Evolutionary conservation across 2,797 vertebrate genomes (phyloP).

Genomic region (Myotis planiceps): DNA sequence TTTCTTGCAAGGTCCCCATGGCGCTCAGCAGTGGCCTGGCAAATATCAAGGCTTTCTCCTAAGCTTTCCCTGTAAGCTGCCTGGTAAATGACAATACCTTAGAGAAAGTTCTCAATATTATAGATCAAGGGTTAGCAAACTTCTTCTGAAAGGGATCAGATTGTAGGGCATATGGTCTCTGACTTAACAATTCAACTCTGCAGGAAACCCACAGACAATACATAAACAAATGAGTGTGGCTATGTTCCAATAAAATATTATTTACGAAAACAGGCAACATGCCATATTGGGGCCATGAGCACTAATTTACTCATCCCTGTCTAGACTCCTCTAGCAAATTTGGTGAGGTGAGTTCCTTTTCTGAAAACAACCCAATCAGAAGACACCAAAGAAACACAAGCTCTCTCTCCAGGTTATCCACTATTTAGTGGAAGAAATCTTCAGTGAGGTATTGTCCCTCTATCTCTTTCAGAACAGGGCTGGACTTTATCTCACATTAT

Average conservation of each 20-base stretch:
- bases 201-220: not conserved
- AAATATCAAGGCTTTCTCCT: not conserved
- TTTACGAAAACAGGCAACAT: not conserved
- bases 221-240: not conserved
- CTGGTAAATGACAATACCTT: not conserved
- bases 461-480: slow-evolving; percentile 61
- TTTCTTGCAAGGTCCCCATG: not conserved
- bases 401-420: slow-evolving; percentile 72
- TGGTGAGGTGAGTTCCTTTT: slow-evolving; percentile 79
- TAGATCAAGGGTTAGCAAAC: not conserved
- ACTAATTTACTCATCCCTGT: not conserved
- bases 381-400: slow-evolving; percentile 90
- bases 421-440: slow-evolving; percentile 72
- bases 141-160: not conserved
- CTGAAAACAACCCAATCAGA: slow-evolving; percentile 90
- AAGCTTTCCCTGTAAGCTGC: not conserved
- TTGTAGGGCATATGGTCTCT: not conserved
- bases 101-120: not conserved
- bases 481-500: not conserved
- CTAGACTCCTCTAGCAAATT: slow-evolving; percentile 81
- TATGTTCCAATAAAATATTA: not conserved
- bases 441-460: slow-evolving; percentile 54
- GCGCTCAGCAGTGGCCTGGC: not conserved
- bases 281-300: not conserved
- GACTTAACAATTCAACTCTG: not conserved